Percentiles rank a stretch among this genome's conserved stretches.
Evolutionary conservation across 92 coral and sea anemone genomes (phyloP).

Genomic region (Isaurus tuberculatus): DNA sequence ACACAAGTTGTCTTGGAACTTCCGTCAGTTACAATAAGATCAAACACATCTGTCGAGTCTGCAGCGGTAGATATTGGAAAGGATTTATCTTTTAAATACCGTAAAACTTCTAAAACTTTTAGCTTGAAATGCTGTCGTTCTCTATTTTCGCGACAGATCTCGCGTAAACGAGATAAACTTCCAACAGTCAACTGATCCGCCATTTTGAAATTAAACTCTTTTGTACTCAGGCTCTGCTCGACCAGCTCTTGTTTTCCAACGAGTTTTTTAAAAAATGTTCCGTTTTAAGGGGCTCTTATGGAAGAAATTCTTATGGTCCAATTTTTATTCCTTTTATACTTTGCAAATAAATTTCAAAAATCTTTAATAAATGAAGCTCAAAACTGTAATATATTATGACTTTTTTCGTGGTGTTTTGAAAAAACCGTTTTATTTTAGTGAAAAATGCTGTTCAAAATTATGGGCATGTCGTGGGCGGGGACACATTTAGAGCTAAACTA

Average conservation of each 20-base stretch:
- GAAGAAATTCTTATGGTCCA: neutral
- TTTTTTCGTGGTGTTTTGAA: neutral
- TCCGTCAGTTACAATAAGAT: slow-evolving; percentile 65
- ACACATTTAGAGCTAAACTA: neutral
- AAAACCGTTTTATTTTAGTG: neutral
- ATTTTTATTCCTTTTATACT: neutral
- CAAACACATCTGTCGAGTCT: slow-evolving; percentile 58
- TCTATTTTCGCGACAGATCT: slow-evolving; percentile 34
- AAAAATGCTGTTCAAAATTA: neutral
- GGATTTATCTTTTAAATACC: slow-evolving; percentile 59
- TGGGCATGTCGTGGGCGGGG: slow-evolving; percentile 22
- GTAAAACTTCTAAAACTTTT: slow-evolving; percentile 50
- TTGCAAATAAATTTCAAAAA: too few relatives aligned
- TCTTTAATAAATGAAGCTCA: too few relatives aligned
- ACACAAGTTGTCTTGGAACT: slow-evolving; percentile 62
- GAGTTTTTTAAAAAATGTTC: neutral
- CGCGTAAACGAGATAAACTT: slow-evolving; percentile 49
- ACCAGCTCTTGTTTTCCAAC: neutral
- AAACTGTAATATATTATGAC: neutral
- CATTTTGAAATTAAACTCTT: slow-evolving; percentile 32
- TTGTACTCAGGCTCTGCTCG: slow-evolving; percentile 45
- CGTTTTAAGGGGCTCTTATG: neutral
- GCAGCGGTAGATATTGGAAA: slow-evolving; percentile 32
- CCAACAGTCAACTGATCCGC: slow-evolving; percentile 56
- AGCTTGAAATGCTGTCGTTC: slow-evolving; percentile 33